Evolutionary conservation across 2,113 vertebrate genomes (phyloP).

Genomic region (Erinaceus europaeus): DNA sequence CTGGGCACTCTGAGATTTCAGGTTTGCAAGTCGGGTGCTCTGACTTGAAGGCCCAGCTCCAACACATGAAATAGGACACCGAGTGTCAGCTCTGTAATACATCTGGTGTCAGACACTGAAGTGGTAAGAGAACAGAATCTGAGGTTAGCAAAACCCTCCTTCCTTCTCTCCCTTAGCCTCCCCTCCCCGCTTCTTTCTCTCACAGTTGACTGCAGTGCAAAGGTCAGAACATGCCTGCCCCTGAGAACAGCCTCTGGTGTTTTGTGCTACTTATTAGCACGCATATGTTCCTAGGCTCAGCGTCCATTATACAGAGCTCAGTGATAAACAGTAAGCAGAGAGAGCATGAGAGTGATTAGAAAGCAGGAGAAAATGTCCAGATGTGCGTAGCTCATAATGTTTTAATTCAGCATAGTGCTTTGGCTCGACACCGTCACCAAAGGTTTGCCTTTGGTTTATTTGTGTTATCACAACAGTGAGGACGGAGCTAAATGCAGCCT

Average conservation of each 20-base stretch:
- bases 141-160: background rate
- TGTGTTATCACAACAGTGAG: conserved; percentile 82
- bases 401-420: conserved; percentile 67
- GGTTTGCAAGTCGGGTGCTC: too few relatives aligned
- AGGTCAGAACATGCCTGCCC: background rate
- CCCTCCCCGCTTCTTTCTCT: background rate
- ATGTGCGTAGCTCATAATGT: conserved; percentile 72
- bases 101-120: background rate
- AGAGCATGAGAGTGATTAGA: background rate
- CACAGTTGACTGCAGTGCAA: background rate
- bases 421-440: conserved; percentile 50
- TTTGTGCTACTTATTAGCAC: background rate
- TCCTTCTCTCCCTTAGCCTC: background rate
- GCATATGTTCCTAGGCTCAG: conserved; percentile 47
- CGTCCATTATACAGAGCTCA: background rate
- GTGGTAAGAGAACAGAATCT: background rate
- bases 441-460: conserved; percentile 83
- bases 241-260: background rate
- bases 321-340: conserved; percentile 38
- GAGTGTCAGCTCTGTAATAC: background rate
- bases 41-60: too few relatives aligned
- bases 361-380: conserved; percentile 59
- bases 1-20: too few relatives aligned
- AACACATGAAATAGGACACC: background rate
- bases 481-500: conserved; percentile 80